These are phyloP conservation scores for Pseudomyrmex cubaensis DNA, from an alignment of 1,140 invertebrate genomes.

Conservation along the genomic window DNA sequence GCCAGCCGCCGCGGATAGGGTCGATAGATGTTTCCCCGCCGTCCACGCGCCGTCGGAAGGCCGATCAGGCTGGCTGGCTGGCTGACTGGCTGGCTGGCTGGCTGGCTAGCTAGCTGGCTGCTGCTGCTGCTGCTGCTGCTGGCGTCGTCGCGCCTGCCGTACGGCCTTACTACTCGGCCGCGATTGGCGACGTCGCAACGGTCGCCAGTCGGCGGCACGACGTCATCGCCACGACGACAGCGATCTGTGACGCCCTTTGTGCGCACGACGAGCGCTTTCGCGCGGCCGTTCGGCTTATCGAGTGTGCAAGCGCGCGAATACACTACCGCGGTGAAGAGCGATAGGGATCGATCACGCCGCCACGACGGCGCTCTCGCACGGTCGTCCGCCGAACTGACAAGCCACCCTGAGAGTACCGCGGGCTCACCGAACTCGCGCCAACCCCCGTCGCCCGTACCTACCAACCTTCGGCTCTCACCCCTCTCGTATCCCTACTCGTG, in stretches of 20 bases:
- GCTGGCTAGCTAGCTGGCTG: not conserved
- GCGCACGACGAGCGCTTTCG: slow-evolving; percentile 40
- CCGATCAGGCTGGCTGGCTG: slow-evolving; percentile 16
- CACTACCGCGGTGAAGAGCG: slow-evolving; percentile 34
- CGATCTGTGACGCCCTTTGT: slow-evolving; percentile 46
- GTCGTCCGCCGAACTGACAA: slow-evolving; percentile 57
- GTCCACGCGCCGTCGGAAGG: slow-evolving; percentile 43
- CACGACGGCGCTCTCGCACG: slow-evolving; percentile 59
- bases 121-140: slow-evolving; percentile 1
- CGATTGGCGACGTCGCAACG: slow-evolving; percentile 27
- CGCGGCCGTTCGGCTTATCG: slow-evolving; percentile 38
- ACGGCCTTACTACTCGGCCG: slow-evolving; percentile 25
- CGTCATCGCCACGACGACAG: slow-evolving; percentile 55
- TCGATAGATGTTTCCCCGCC: slow-evolving; percentile 52
- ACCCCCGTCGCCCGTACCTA: not conserved
- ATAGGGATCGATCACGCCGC: slow-evolving; percentile 56
- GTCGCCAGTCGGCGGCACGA: slow-evolving; percentile 18
- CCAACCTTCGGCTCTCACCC: slow-evolving; percentile 6
- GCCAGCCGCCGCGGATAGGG: slow-evolving; percentile 49
- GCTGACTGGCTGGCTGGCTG: not conserved
- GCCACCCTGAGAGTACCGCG: slow-evolving; percentile 55
- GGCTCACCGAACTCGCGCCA: slow-evolving; percentile 53
- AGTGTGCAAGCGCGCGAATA: slow-evolving; percentile 50
- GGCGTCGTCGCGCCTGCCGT: slow-evolving; percentile 29
- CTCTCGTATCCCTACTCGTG: not conserved